Base-by-base conservation (phyloP, 2,888 invertebrate genomes). In the Ichneumoninae sp. region DNA sequence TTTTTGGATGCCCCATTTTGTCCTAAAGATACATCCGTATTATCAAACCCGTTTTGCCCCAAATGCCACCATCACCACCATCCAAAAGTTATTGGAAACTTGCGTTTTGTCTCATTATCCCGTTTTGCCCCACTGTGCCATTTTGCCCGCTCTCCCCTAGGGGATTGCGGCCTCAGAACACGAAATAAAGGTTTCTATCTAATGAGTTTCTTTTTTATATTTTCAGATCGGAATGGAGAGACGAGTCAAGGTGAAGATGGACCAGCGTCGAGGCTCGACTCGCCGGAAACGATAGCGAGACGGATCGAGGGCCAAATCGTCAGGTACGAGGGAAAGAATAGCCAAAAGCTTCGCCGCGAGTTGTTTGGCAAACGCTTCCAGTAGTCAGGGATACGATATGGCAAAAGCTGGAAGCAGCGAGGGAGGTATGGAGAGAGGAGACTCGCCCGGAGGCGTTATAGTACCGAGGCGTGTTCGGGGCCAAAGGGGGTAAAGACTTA, bases 401-500 rank as follows among this genome's bases (percentile, higher is more conserved):
- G 33, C 36, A 57, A 70, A 74, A 79, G 74, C 33, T 50, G 69
- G 66, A 77, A 69, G 76, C 50, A n/a, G 60, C 70, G 65, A 76
- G 71, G 68, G 76, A 75, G 44, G 57, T 75, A 57, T 47, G 75
- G 65, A 77, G 30, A n/a, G n/a, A 57, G 66, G 30, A 30, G 47
- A 83, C 78, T 76, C 26, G 87, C 77, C 75, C 60, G 26, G 66
- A 80, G 86, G 75, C 57, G 65, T 26, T 22, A 57, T 57, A 83
- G 83, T 77, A 76, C 16, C 63, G 54, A 26, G 65, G 26, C 77
- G 50, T 71, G 81, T 76, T 83, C 52, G 69, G 54, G 78, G 66
- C 68, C 63, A 82, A 86, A 80, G 68, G 81, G 74, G 83, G 81
- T 70, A 83, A 83, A 83, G 80, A 85, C 82, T 83, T 86, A 74